Percentiles rank a stretch among this genome's conserved stretches.
These are phyloP conservation scores for Cosmopolites sordidus DNA, from an alignment of 2,888 invertebrate species.

Conservation along the genomic window DNA sequence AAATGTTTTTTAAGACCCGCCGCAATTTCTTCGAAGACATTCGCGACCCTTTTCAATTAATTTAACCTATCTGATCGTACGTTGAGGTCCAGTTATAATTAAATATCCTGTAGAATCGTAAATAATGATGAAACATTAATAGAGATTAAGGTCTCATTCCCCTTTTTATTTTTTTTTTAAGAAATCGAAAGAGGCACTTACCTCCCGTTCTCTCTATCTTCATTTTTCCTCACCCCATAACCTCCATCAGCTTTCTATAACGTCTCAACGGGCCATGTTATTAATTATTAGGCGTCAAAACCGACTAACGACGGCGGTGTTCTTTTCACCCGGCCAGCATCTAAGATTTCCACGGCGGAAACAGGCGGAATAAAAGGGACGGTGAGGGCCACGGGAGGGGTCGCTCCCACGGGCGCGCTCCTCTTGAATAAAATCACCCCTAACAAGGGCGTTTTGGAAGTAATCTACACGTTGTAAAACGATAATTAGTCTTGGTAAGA, in stretches of 20 bases:
- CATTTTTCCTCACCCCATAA: too few species aligned
- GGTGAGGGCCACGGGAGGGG: not conserved
- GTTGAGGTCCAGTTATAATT: too few species aligned
- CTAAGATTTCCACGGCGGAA: constrained; percentile 5
- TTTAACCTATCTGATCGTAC: too few species aligned
- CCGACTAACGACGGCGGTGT: constrained; percentile 10
- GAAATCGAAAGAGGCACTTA: too few species aligned
- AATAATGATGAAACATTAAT: too few species aligned
- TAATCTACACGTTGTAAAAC: constrained; percentile 26
- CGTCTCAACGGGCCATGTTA: constrained; percentile 3
- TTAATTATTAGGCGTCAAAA: constrained; percentile 17
- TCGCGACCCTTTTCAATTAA: too few species aligned
- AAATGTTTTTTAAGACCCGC: too few species aligned
- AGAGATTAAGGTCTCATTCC: too few species aligned
- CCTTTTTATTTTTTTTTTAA: too few species aligned
- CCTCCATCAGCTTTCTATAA: constrained; percentile 7
- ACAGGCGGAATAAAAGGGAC: not conserved
- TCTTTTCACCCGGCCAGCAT: constrained; percentile 11
- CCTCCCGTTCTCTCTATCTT: too few species aligned
- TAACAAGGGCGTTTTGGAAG: constrained; percentile 25
- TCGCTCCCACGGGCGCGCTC: constrained; percentile 2
- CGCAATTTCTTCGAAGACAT: too few species aligned
- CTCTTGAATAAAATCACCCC: constrained; percentile 22
- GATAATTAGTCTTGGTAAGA: constrained; percentile 27
- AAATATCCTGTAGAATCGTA: too few species aligned